Evolutionary conservation across 2,888 invertebrate species (phyloP).

Genomic region (Phorcus lineatus): DNA sequence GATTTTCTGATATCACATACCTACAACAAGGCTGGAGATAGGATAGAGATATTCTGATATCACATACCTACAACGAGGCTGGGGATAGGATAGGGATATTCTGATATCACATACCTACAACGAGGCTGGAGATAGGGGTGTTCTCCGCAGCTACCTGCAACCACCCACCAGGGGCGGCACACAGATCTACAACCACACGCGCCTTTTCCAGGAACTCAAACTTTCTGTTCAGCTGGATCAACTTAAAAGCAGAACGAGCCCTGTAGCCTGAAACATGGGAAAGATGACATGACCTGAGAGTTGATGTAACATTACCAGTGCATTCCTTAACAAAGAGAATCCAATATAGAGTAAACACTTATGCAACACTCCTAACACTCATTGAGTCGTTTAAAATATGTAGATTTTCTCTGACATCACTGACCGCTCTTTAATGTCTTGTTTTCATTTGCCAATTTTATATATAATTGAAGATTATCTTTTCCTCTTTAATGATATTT

Average conservation of each 20-base stretch:
- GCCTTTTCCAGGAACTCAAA: conserved; percentile 97
- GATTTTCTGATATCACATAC: neutral
- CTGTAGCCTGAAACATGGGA: conserved; percentile 85
- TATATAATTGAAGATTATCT: too few species aligned
- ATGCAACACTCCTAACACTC: too few species aligned
- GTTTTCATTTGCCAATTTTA: too few species aligned
- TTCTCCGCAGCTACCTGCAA: conserved; percentile 97
- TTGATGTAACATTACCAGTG: too few species aligned
- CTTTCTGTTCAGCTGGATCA: conserved; percentile 97
- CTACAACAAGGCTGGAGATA: neutral
- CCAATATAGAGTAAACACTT: too few species aligned
- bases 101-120: conserved; percentile 81
- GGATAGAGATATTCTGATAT: neutral
- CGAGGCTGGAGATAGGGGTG: conserved; percentile 96
- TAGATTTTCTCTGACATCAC: too few species aligned
- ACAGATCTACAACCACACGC: conserved; percentile 96
- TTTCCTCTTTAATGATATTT: too few species aligned
- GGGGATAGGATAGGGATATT: neutral
- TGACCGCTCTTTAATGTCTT: too few species aligned
- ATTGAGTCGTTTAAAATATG: too few species aligned
- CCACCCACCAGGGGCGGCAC: conserved; percentile 99
- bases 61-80: neutral
- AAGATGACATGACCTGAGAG: neutral
- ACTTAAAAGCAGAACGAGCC: conserved; percentile 98
- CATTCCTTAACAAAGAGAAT: too few species aligned